A percentile compares a stretch with the other conserved stretches of the same genome.
These are phyloP conservation scores for Archaeoteleia sp. DNA, from an alignment of 2,888 invertebrate species.

Conservation along the genomic window DNA sequence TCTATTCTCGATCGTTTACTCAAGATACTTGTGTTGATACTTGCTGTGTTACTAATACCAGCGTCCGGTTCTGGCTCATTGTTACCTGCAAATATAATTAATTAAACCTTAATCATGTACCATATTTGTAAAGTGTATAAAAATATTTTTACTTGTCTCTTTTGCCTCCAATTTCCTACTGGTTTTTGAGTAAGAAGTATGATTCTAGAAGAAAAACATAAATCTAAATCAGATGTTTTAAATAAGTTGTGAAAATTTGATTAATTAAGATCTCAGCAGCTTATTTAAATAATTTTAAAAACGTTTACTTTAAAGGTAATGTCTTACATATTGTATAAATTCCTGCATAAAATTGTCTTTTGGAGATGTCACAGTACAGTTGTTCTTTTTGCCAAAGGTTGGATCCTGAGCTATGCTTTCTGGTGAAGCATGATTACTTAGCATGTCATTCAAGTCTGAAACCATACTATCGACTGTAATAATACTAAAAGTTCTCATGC, in stretches of 20 bases:
- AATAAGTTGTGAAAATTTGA: conserved; percentile 10
- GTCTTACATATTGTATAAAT: conserved; percentile 47
- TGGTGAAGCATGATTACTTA: conserved; percentile 72
- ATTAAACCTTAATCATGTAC: background rate
- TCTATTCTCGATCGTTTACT: conserved; percentile 66
- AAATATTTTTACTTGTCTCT: conserved; percentile 27
- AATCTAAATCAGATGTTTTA: too few relatives aligned
- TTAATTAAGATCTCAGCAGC: background rate
- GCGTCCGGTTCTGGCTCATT: conserved; percentile 51
- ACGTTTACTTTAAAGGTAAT: too few relatives aligned
- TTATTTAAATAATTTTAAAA: background rate
- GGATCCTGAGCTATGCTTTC: conserved; percentile 65
- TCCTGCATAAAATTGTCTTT: conserved; percentile 53
- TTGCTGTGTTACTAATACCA: conserved; percentile 56
- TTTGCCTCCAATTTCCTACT: conserved; percentile 32
- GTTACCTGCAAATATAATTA: conserved; percentile 21
- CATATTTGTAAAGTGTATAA: too few relatives aligned
- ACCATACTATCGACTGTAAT: conserved; percentile 70
- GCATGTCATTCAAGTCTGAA: conserved; percentile 70
- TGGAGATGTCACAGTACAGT: conserved; percentile 33
- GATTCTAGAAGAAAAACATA: conserved; percentile 26
- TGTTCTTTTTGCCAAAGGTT: conserved; percentile 49
- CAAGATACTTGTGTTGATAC: conserved; percentile 59
- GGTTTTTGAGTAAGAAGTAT: conserved; percentile 35
- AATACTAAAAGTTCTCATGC: conserved; percentile 68